phyloP scores from a whole-genome alignment of 2,888 invertebrate species.

The Cyaniris semiargus region DNA sequence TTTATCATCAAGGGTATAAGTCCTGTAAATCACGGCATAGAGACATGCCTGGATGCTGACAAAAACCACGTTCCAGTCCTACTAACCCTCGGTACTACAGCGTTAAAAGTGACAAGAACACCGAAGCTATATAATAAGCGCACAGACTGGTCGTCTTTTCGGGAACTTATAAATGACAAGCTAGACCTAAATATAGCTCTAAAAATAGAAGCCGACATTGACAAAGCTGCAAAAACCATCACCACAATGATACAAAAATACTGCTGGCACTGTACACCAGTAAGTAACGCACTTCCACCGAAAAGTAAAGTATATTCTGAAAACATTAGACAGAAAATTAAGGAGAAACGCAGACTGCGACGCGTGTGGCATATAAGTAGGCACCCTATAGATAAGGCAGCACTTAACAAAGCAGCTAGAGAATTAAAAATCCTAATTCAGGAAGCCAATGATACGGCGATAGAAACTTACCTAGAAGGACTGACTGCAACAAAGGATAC shows the following conservation, averaged over 20 bases:
- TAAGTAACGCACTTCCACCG: not conserved
- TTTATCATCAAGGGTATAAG: slow-evolving; percentile 5
- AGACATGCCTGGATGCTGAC: not conserved
- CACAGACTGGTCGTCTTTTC: not conserved
- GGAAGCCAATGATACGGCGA: slow-evolving; percentile 23
- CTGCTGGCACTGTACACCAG: not conserved
- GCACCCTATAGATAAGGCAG: slow-evolving; percentile 37
- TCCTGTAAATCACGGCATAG: not conserved
- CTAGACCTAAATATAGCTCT: not conserved
- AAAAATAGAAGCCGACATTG: slow-evolving; percentile 5
- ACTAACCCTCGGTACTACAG: not conserved
- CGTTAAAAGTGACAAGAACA: not conserved
- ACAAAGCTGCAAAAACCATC: not conserved
- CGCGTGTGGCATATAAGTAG: slow-evolving; percentile 38
- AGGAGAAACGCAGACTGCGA: slow-evolving; percentile 37
- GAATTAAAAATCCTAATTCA: slow-evolving; percentile 34
- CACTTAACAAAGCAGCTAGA: slow-evolving; percentile 33
- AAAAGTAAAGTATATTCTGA: slow-evolving; percentile 8
- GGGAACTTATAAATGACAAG: not conserved
- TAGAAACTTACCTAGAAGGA: slow-evolving; percentile 22
- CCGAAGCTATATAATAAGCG: not conserved
- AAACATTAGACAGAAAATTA: slow-evolving; percentile 36
- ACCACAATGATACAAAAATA: not conserved
- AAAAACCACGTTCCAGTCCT: slow-evolving; percentile 1
- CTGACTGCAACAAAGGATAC: slow-evolving; percentile 31